phyloP scores from a whole-genome alignment of 2,888 invertebrate genomes.

The Deilephila porcellus region DNA sequence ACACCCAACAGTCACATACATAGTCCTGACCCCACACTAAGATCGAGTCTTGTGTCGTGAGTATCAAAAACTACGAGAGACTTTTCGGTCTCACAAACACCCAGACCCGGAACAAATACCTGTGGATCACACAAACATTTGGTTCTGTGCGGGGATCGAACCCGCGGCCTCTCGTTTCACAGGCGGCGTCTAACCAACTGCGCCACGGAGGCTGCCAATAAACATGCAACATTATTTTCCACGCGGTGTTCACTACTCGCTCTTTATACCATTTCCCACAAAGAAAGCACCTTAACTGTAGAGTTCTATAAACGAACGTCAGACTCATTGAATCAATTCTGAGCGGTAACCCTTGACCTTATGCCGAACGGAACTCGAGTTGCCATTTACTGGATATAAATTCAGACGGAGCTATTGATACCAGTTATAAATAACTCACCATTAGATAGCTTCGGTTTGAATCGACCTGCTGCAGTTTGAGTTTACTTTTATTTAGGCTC shows the following conservation, averaged over 20 bases:
- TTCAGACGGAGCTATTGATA: constrained; percentile 18
- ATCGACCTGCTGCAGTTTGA: not conserved
- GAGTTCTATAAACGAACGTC: constrained; percentile 20
- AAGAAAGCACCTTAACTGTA: constrained; percentile 18
- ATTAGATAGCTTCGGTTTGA: not conserved
- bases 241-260: not conserved
- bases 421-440: constrained; percentile 3
- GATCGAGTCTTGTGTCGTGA: too few relatives aligned
- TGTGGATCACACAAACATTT: too few relatives aligned
- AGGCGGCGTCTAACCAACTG: too few relatives aligned
- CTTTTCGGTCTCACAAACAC: too few relatives aligned
- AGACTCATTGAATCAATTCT: constrained; percentile 24
- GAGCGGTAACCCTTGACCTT: constrained; percentile 23
- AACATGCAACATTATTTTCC: not conserved
- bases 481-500: not conserved
- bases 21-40: too few relatives aligned
- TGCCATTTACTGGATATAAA: constrained; percentile 24
- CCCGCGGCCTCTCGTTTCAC: too few relatives aligned
- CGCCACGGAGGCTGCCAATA: too few relatives aligned
- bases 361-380: constrained; percentile 20
- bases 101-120: too few relatives aligned
- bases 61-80: too few relatives aligned
- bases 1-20: too few relatives aligned
- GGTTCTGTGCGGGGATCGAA: too few relatives aligned
- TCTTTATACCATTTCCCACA: not conserved